These are phyloP conservation scores for Platichthys flesus DNA, from an alignment of 2,113 vertebrate genomes.

Conservation along the genomic window DNA sequence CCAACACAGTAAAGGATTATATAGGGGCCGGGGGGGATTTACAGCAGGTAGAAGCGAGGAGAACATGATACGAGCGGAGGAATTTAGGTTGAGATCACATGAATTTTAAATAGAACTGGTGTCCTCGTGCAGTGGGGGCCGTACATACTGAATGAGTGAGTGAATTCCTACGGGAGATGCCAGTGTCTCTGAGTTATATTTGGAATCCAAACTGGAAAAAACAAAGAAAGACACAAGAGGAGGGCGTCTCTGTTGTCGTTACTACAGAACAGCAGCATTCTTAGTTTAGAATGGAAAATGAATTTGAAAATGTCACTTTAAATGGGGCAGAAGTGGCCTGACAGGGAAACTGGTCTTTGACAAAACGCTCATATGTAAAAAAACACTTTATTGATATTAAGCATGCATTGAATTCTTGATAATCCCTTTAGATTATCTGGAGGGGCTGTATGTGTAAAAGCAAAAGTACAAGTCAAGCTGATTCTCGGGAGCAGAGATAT, in stretches of 20 bases:
- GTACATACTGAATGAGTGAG: background rate
- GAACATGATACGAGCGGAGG: background rate
- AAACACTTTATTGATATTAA: too few species aligned
- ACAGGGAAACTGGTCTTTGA: too few species aligned
- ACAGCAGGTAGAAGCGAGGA: background rate
- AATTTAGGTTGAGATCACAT: background rate
- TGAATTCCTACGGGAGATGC: constrained; percentile 26
- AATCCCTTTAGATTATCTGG: too few species aligned
- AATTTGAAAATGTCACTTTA: too few species aligned
- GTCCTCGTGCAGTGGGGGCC: background rate
- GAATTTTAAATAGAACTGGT: background rate
- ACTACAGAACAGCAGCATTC: background rate
- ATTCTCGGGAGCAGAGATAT: too few species aligned
- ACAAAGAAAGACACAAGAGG: constrained; percentile 41
- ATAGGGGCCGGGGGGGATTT: background rate
- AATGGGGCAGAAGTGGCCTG: too few species aligned
- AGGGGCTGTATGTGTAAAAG: too few species aligned
- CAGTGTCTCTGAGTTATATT: constrained; percentile 47
- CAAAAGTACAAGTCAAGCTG: too few species aligned
- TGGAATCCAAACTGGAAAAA: constrained; percentile 36
- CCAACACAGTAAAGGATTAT: constrained; percentile 41
- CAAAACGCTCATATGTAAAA: too few species aligned
- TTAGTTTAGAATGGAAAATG: background rate
- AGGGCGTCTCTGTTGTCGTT: background rate
- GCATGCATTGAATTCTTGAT: too few species aligned